Conservation (phyloP, 2,888 invertebrate species). For the Diabrotica balteata region DNA sequence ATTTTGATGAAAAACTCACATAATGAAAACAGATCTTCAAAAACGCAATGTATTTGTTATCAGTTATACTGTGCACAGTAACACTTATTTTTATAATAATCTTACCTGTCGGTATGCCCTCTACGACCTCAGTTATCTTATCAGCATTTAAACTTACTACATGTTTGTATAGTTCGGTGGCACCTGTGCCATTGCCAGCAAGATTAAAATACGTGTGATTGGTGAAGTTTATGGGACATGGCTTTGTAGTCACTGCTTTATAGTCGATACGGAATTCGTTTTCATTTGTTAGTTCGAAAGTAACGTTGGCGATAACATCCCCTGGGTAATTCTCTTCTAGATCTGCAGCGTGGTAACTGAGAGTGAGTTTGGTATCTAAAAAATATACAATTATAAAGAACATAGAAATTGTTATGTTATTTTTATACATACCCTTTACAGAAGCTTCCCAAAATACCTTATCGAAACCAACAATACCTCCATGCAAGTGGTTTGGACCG, state of each 20-base stretch:
- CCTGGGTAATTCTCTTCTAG: conserved; percentile 92
- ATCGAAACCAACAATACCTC: conserved; percentile 84
- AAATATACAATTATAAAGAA: conserved; percentile 61
- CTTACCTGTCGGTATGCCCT: conserved; percentile 76
- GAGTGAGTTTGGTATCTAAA: conserved; percentile 67
- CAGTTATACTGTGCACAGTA: too few relatives aligned
- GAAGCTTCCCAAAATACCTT: conserved; percentile 59
- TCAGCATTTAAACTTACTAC: conserved; percentile 77
- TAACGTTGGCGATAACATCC: conserved; percentile 72
- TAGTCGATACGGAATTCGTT: conserved; percentile 80
- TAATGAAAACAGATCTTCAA: too few relatives aligned
- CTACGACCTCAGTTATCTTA: conserved; percentile 75
- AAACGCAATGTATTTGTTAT: too few relatives aligned
- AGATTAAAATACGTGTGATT: conserved; percentile 92
- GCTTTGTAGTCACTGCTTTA: conserved; percentile 76
- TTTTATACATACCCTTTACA: conserved; percentile 27
- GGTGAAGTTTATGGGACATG: conserved; percentile 86
- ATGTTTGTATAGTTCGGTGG: conserved; percentile 72
- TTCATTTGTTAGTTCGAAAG: conserved; percentile 74
- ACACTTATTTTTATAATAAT: too few relatives aligned
- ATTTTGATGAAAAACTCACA: too few relatives aligned
- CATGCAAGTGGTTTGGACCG: conserved; percentile 78
- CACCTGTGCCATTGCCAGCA: conserved; percentile 81
- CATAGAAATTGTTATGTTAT: conserved; percentile 64
- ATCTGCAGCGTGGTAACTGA: conserved; percentile 79